Conservation (phyloP, 2,113 vertebrate species). For the Parus major region DNA sequence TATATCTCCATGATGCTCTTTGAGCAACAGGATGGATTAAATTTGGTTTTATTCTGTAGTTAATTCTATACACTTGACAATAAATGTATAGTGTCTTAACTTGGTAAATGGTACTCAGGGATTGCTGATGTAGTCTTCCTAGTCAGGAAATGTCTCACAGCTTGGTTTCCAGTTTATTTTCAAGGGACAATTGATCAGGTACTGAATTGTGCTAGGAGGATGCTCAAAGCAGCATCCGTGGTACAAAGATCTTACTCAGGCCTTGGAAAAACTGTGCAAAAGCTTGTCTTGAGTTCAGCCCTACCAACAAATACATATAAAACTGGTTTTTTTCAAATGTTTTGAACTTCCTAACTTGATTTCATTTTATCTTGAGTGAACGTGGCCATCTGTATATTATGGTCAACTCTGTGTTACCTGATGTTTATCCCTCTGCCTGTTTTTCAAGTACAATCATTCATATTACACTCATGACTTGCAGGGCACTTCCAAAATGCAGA, state of each 20-base stretch:
- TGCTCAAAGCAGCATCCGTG: fast-evolving
- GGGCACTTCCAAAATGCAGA: not conserved
- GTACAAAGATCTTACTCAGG: not conserved
- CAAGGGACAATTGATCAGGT: not conserved
- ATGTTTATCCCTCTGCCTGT: not conserved
- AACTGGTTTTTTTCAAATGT: not conserved
- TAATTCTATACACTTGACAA: not conserved
- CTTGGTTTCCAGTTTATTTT: not conserved
- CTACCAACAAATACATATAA: not conserved
- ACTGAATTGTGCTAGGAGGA: not conserved
- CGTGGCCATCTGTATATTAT: not conserved
- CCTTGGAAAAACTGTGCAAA: not conserved
- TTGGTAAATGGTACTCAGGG: not conserved
- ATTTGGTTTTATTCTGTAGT: not conserved
- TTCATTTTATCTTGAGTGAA: not conserved
- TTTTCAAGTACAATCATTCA: not conserved
- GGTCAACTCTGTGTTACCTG: not conserved
- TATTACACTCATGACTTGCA: not conserved
- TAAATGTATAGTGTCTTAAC: not conserved
- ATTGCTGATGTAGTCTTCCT: not conserved
- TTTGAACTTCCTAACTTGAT: not conserved
- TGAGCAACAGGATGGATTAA: not conserved
- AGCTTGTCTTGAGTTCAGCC: not conserved
- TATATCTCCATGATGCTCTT: not conserved
- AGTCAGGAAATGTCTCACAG: not conserved